Conservation (phyloP, 2,113 vertebrate species). For the Poeciliopsis retropinna region DNA sequence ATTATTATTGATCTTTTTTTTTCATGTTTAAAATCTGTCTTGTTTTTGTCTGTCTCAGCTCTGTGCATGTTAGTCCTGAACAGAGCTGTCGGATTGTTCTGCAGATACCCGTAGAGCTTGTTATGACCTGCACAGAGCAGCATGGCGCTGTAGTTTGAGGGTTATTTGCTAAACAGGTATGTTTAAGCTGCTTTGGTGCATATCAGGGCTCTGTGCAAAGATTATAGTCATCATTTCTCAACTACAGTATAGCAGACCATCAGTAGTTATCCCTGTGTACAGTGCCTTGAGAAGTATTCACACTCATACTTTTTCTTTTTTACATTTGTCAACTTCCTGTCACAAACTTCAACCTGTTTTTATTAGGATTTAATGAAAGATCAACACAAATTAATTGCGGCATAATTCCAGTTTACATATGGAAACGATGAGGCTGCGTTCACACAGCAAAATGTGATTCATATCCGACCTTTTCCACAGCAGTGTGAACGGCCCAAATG, state of each 20-base stretch:
- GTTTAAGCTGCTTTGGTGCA: slow-evolving; percentile 9
- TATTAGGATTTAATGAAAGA: neutral
- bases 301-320: neutral
- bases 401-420: too few relatives aligned
- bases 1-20: slow-evolving; percentile 17
- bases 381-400: too few relatives aligned
- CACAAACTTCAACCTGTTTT: neutral
- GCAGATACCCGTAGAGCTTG: slow-evolving; percentile 20
- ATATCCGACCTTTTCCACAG: too few relatives aligned
- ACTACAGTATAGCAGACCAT: slow-evolving; percentile 35
- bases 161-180: slow-evolving; percentile 11
- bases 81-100: slow-evolving; percentile 15
- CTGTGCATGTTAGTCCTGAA: slow-evolving; percentile 11
- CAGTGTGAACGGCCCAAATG: too few relatives aligned
- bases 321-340: neutral
- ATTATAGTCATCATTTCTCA: neutral
- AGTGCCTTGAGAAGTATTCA: neutral
- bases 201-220: neutral
- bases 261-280: slow-evolving; percentile 2
- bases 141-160: slow-evolving; percentile 5
- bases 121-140: slow-evolving; percentile 34
- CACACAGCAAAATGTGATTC: too few relatives aligned
- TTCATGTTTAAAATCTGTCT: slow-evolving; percentile 23
- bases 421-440: neutral
- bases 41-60: slow-evolving; percentile 17